These are phyloP conservation scores for Eumeta japonica DNA, from an alignment of 1,140 invertebrate genomes.

Conservation along the genomic window DNA sequence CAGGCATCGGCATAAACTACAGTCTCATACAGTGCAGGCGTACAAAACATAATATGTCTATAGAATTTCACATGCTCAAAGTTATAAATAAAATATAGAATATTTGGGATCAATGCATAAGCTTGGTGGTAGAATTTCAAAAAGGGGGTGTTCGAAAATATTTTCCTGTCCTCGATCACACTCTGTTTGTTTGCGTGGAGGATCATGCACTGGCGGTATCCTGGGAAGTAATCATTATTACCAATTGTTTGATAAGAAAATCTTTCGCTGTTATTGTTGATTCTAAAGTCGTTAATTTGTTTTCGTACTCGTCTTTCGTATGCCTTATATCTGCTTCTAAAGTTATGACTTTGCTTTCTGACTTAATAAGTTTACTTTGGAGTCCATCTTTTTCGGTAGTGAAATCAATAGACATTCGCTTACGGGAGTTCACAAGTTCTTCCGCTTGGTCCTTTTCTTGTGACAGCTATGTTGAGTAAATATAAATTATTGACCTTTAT, in stretches of 20 bases:
- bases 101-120: too few species aligned
- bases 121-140: too few species aligned
- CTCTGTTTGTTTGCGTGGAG: too few species aligned
- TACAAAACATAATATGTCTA: neutral
- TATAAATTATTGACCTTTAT: too few species aligned
- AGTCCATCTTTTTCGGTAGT: constrained; percentile 49
- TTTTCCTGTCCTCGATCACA: too few species aligned
- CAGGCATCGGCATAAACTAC: too few species aligned
- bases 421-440: constrained; percentile 34
- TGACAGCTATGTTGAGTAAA: constrained; percentile 49
- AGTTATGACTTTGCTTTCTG: constrained; percentile 61
- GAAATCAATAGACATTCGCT: constrained; percentile 45
- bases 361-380: constrained; percentile 50
- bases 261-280: constrained; percentile 59
- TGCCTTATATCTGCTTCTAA: constrained; percentile 61
- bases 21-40: neutral
- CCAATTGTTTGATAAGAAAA: constrained; percentile 61
- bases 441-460: constrained; percentile 57
- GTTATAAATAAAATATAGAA: too few species aligned
- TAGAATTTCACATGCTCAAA: constrained; percentile 3
- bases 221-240: too few species aligned
- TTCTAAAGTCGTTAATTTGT: constrained; percentile 59
- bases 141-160: too few species aligned
- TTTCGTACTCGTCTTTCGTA: constrained; percentile 55
- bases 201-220: too few species aligned